Conservation (phyloP, 2,888 invertebrate species). For the Drosophila kuntzei region DNA sequence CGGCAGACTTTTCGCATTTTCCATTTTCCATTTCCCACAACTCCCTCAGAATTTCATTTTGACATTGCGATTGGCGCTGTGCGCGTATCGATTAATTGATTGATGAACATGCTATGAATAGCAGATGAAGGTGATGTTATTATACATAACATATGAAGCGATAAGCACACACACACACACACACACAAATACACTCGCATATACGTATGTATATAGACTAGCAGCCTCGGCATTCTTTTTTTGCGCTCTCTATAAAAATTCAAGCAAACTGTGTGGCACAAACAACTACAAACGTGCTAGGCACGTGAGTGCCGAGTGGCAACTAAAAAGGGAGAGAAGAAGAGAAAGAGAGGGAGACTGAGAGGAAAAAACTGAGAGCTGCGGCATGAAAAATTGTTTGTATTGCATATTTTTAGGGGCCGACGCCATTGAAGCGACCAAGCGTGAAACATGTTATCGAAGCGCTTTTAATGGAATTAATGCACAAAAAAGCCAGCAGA, state of each 20-base stretch:
- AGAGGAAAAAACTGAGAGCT: constrained; percentile 33
- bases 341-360: constrained; percentile 8
- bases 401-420: constrained; percentile 75
- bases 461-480: constrained; percentile 74
- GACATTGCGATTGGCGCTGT: constrained; percentile 36
- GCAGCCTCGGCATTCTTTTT: constrained; percentile 42
- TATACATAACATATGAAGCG: constrained; percentile 67
- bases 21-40: constrained; percentile 7
- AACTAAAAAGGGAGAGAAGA: constrained; percentile 9
- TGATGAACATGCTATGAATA: constrained; percentile 80
- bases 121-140: constrained; percentile 71
- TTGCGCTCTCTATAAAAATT: constrained; percentile 48
- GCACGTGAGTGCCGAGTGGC: constrained; percentile 48
- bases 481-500: constrained; percentile 52
- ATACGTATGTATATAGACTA: too few relatives aligned
- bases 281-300: constrained; percentile 20
- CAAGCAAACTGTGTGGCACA: constrained; percentile 39
- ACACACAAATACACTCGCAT: constrained; percentile 10
- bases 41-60: constrained; percentile 23
- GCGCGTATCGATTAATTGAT: constrained; percentile 78
- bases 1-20: constrained; percentile 13
- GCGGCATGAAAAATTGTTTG: constrained; percentile 71
- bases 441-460: constrained; percentile 74
- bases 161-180: constrained; percentile 44
- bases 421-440: constrained; percentile 59